Evolutionary conservation across 2,113 vertebrate genomes (phyloP), one percentile per base, ranked within the genome.

Genomic region (Takifugu flavidus): DNA sequence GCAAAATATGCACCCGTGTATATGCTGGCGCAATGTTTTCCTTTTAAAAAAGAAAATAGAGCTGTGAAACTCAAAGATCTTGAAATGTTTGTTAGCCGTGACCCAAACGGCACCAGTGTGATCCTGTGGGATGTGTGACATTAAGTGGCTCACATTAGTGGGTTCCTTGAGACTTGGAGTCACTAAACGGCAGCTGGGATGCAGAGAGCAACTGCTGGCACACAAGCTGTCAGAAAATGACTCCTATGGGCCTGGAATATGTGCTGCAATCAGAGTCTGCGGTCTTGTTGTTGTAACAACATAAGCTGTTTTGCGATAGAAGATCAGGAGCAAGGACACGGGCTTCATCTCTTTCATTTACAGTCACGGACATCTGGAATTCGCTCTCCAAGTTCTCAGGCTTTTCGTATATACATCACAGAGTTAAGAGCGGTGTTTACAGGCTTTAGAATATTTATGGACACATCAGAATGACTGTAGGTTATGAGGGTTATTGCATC

Each of bases 1-100:
- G 51, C 68, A 52, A 13, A 70, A 61, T 25, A 55, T 51, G 20
- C 70, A 78, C 51, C 58, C 67, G 51, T 28, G 72, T 26, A 1
- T 78, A 78, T 49, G 53, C 34, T 65, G 8, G 34, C 34, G 11
- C 34, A 39, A 39, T 39, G 4, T 39, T 39, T 10, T 39, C 34
- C 34, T 10, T 39, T 39, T 39, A 10, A 34, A 34, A 34, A 34
- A 34, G 4, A 34, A 7, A 34, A 39, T 10, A 11, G 7, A 39
- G 1, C 11, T 39, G 34, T 8, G 3, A 39, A 10, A 39, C 7
- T 34, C 5, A 34, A 34, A 34, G 5, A 34, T 34, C 31, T 34
- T 34, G 31, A 34, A 34, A 5, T 34, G 8, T 6, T 39, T 39
- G 34, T 39, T 39, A 39, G 8, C 34, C 11, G 34, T 39, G 34